These are phyloP conservation scores for Malthinus seriepunctatus DNA, from an alignment of 2,888 invertebrate genomes.

Conservation along the genomic window DNA sequence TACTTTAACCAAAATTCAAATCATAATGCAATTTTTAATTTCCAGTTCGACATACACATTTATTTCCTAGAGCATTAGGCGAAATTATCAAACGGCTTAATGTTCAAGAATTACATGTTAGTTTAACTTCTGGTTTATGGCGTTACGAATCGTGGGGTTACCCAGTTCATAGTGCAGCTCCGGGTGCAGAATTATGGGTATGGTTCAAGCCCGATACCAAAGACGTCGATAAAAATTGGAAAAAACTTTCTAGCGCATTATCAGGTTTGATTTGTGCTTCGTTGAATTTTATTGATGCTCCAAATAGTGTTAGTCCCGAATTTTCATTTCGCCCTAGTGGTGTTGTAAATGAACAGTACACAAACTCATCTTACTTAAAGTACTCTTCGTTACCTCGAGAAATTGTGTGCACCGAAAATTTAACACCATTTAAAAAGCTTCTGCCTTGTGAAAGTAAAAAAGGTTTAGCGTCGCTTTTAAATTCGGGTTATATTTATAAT, in stretches of 20 bases:
- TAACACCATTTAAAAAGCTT: conserved; percentile 98
- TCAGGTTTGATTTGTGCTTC: conserved; percentile 97
- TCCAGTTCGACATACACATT: conserved; percentile 78
- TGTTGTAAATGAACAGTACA: conserved; percentile 53
- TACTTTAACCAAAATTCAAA: conserved; percentile 1
- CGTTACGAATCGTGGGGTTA: conserved; percentile 93
- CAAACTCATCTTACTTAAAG: conserved; percentile 62
- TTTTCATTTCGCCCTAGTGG: conserved; percentile 81
- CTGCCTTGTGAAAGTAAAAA: conserved; percentile 91
- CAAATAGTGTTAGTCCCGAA: conserved; percentile 82
- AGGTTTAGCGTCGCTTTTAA: conserved; percentile 86
- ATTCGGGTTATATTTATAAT: conserved; percentile 89
- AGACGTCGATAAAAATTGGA: conserved; percentile 85
- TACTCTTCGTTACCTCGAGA: conserved; percentile 95
- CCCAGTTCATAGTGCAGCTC: conserved; percentile 85
- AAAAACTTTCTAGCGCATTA: conserved; percentile 83
- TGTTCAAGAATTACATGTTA: conserved; percentile 88
- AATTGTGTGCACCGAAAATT: conserved; percentile 97
- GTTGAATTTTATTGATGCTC: conserved; percentile 87
- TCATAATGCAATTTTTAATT: background rate
- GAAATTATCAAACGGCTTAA: conserved; percentile 84
- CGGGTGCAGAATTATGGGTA: conserved; percentile 92
- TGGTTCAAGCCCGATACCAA: conserved; percentile 78
- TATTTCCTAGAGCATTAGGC: conserved; percentile 87
- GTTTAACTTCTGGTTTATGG: conserved; percentile 94